Conservation (phyloP, 2,113 vertebrate genomes). For the Pavo muticus region DNA sequence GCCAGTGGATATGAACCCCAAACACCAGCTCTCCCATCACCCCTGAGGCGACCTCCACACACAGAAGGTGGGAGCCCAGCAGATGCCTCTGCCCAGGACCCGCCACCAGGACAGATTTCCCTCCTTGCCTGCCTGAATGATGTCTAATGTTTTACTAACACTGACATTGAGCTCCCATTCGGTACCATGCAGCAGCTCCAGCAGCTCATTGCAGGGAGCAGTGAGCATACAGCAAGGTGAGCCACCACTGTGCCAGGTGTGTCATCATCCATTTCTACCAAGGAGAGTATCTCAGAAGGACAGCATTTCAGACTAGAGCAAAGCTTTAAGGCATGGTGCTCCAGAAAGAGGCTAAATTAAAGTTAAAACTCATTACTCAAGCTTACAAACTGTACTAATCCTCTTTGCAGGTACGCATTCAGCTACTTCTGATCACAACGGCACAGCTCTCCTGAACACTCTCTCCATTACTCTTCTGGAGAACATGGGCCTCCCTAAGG, state of each 20-base stretch:
- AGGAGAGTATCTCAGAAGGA: not conserved
- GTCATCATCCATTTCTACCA: not conserved
- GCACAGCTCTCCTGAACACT: not conserved
- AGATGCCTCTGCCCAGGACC: not conserved
- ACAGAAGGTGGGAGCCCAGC: not conserved
- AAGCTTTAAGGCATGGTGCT: not conserved
- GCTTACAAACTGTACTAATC: not conserved
- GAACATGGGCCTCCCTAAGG: not conserved
- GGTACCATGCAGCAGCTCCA: not conserved
- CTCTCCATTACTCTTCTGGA: not conserved
- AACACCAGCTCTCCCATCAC: not conserved
- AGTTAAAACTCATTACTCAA: not conserved
- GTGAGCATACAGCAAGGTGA: not conserved
- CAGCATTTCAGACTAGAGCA: not conserved
- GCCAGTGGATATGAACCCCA: not conserved
- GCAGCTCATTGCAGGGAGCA: not conserved
- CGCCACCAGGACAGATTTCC: not conserved
- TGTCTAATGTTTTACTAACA: slow-evolving; percentile 5
- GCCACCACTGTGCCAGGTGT: fast-evolving
- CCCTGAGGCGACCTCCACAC: fast-evolving
- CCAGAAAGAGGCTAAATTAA: not conserved
- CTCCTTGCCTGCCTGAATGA: not conserved
- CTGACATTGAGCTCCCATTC: not conserved
- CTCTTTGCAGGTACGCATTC: not conserved
- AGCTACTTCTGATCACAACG: not conserved